Base-by-base conservation (phyloP, 2,797 vertebrate species). In the Paratrypauchen microcephalus region DNA sequence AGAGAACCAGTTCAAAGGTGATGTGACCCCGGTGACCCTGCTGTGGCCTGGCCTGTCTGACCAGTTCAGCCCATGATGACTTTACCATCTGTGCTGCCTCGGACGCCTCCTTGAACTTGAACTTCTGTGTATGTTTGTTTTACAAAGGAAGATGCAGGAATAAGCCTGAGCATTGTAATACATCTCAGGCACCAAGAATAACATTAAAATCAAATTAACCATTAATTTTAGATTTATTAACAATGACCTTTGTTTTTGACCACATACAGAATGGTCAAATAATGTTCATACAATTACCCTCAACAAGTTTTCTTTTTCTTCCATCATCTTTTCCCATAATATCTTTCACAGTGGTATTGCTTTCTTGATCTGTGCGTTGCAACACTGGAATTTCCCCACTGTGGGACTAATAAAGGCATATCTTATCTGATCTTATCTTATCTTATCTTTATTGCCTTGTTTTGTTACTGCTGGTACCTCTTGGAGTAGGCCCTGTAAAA, bases 61-160 rank as follows among this genome's bases (percentile, higher is more conserved):
- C 83, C 79, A 75, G 81, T 23, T 78, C 83, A 83, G 84, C 80
- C 75, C 78, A 88, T 86, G 82, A 90, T 81, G 84, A 83, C 88
- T 85, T 84, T 60, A 76, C 91, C 90, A 91, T 92, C 91, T 92
- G 90, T 77, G 80, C 77, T 58, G 74, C 76, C 61, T 83, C 83
- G 71, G 83, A 81, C 72, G 74, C 79, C 83, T 89, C 82, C 86
- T 92, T 91, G 90, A 92, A 92, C 90, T 91, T 92, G 90, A 92
- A 90, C 89, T 92, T 90, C 78, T 78, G 60, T 52, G 18, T 11
- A 24, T 65, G 23, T 30, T 26, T 65, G 63, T 63, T 47, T 52
- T 77, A 78, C 72, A 58, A 69, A 18, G 54, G 36, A 69, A 54
- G 26, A 57, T 41, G 9, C 48, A 70, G 71, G 58, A 70, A 16